Evolutionary conservation across 2,888 invertebrate genomes (phyloP), one percentile per base, ranked within the genome.

Genomic region (Congeria kusceri): DNA sequence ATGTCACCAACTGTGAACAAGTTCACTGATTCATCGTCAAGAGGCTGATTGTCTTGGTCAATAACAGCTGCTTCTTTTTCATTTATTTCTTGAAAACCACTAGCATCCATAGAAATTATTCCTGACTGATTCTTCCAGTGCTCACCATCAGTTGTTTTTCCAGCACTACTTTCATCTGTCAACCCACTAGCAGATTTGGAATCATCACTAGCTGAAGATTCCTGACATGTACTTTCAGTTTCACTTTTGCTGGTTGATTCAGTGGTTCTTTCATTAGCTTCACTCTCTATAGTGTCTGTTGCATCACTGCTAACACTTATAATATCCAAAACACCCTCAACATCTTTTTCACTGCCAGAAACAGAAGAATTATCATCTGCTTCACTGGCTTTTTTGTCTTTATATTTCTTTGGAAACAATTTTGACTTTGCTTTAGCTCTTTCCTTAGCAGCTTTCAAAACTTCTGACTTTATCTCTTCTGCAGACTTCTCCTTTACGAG

Each of bases 361-460:
- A 39, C 39, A 9, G 39, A 39, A 1, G 9, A 11, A 39, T 15
- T 5, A 39, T 39, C 39, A 9, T 39, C 39, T 39, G 39, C 39
- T 39, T 39, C 39, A 39, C 39, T 39, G 11, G 39, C 39, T 39
- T 39, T 39, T 15, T 39, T 39, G 39, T 39, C 39, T 32, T 68
- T 65, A 7, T 25, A 25, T 65, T 71, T 80, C 61, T 75, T 39
- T 25, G 78, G 79, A 71, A 81, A 80, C n/a, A 81, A 44, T 63
- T 80, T 80, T 32, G 80, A 69, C 44, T 80, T 81, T 44, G 80
- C 80, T 59, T 81, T 81, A 27, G 79, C 68, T 64, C 76, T 83
- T 56, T 83, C 83, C 65, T 83, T 83, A 28, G 83, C 83, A 49
- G 79, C 83, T 77, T 79, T 83, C 32, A 83, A 58, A 23, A 83